These are phyloP conservation scores for Thereva nobilitata DNA, from an alignment of 2,888 invertebrate genomes.

Conservation along the genomic window DNA sequence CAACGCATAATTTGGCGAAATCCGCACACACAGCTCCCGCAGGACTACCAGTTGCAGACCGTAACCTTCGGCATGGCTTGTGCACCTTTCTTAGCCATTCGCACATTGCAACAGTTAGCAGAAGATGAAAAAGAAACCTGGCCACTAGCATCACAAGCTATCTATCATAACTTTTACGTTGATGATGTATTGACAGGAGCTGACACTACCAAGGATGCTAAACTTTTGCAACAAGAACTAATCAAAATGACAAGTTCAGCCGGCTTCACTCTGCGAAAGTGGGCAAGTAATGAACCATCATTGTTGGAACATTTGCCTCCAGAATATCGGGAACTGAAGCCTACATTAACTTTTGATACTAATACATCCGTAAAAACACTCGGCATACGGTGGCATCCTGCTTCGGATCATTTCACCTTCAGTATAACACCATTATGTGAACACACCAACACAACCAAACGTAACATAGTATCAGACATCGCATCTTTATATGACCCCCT, in stretches of 20 bases:
- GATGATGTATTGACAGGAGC: conserved; percentile 2
- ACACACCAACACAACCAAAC: background rate
- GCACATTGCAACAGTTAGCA: background rate
- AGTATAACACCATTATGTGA: background rate
- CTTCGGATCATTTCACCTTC: conserved; percentile 11
- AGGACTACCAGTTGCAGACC: no score
- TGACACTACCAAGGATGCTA: conserved; percentile 3
- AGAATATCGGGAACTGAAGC: background rate
- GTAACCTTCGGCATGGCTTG: no score
- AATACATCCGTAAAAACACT: conserved; percentile 2
- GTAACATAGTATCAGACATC: conserved; percentile 12
- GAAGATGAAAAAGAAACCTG: background rate
- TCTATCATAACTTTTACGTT: background rate
- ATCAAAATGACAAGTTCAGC: background rate
- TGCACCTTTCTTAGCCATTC: no score
- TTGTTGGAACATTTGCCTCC: background rate
- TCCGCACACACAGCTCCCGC: no score
- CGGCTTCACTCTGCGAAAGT: conserved; percentile 7
- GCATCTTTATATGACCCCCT: conserved; percentile 14
- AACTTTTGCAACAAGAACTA: background rate
- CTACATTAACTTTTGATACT: background rate
- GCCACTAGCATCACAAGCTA: conserved; percentile 9
- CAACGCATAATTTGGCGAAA: no score
- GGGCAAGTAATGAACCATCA: background rate
- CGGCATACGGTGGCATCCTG: conserved; percentile 8